These are phyloP conservation scores for Apis cerana DNA, from an alignment of 1,140 invertebrate genomes.

Conservation along the genomic window DNA sequence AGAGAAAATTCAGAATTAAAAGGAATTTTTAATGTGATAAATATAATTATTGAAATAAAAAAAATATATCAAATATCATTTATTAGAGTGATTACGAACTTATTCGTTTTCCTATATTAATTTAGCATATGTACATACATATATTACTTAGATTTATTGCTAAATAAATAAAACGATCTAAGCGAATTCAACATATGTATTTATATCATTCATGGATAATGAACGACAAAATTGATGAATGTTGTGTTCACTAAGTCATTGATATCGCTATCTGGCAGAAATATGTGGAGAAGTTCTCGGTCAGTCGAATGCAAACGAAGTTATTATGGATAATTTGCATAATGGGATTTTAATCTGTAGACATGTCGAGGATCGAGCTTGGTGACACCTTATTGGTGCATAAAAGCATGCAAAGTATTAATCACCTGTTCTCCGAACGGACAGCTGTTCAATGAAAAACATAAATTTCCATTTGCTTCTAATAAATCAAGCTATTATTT, in stretches of 20 bases:
- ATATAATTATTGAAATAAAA: no score
- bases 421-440: neutral
- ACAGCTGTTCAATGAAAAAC: neutral
- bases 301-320: conserved; percentile 19
- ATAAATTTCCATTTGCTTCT: conserved; percentile 2
- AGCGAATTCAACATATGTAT: neutral
- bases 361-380: neutral
- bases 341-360: conserved; percentile 35
- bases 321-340: conserved; percentile 18
- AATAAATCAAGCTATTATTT: no score
- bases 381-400: conserved; percentile 11
- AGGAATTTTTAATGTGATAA: no score
- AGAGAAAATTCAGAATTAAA: no score
- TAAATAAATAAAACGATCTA: neutral
- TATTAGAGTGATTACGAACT: no score
- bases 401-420: conserved; percentile 1
- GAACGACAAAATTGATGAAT: conserved; percentile 13
- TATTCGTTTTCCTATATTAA: neutral
- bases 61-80: neutral
- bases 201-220: neutral
- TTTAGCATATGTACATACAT: neutral
- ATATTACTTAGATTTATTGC: neutral
- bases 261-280: neutral
- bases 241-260: conserved; percentile 3
- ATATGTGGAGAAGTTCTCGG: conserved; percentile 9